Evolutionary conservation across 2,113 vertebrate genomes (phyloP).

Genomic region (Peromyscus leucopus): DNA sequence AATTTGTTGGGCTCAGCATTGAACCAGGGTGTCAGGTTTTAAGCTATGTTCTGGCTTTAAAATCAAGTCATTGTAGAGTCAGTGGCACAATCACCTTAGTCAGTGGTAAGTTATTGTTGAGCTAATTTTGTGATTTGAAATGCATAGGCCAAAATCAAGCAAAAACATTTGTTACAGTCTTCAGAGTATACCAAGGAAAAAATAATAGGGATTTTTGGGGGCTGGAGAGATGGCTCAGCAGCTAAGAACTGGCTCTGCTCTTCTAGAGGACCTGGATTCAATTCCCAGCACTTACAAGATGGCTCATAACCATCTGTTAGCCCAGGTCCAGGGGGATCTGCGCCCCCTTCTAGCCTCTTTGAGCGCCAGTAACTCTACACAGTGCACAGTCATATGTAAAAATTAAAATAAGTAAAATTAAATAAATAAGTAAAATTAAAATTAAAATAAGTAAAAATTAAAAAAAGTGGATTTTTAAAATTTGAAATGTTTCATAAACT

Average conservation of each 20-base stretch:
- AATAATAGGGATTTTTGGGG: neutral
- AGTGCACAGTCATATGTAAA: neutral
- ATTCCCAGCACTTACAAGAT: neutral
- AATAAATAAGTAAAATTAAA: neutral
- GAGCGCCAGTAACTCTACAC: neutral
- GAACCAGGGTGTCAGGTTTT: neutral
- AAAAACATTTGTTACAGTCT: neutral
- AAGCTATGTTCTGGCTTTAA: neutral
- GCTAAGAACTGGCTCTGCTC: neutral
- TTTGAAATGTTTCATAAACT: slow-evolving; percentile 28
- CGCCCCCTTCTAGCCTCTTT: neutral
- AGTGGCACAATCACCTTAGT: neutral
- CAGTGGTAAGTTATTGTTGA: neutral
- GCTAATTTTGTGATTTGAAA: slow-evolving; percentile 29
- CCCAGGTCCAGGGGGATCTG: neutral
- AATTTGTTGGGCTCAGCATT: neutral
- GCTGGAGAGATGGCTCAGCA: neutral
- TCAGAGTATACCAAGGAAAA: neutral
- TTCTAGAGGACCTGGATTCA: neutral
- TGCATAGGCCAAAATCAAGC: neutral
- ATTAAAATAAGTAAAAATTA: neutral
- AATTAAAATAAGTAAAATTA: neutral
- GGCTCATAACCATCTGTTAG: neutral
- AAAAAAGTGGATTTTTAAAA: neutral
- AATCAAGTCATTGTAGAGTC: neutral